Percentiles rank a stretch among this genome's conserved stretches.
Conservation (phyloP, 2,113 vertebrate species). For the Prunella himalayana region DNA sequence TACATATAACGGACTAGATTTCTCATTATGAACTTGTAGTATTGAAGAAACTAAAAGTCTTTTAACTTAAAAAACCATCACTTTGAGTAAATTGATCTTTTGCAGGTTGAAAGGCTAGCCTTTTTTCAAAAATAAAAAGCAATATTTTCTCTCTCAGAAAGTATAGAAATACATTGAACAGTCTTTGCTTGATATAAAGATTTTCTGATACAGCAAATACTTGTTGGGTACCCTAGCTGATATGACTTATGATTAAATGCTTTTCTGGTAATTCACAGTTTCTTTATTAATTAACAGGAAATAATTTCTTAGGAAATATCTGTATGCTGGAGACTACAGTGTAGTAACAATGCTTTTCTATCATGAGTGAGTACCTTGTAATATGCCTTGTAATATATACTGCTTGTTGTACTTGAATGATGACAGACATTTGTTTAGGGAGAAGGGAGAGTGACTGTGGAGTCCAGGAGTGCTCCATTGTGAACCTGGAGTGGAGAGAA, state of each 20-base stretch:
- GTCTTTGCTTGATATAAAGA: neutral
- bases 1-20: neutral
- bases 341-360: neutral
- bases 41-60: neutral
- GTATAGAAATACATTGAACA: neutral
- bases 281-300: neutral
- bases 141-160: neutral
- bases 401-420: neutral
- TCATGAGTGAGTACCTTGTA: no score
- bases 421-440: neutral
- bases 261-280: neutral
- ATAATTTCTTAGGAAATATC: neutral
- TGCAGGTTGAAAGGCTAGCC: neutral
- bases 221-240: neutral
- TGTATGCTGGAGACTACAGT: neutral
- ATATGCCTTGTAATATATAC: neutral
- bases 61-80: neutral
- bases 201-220: neutral
- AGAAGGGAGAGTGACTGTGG: neutral
- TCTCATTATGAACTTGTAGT: neutral
- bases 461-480: neutral
- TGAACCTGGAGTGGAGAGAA: neutral
- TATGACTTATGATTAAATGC: neutral
- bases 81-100: neutral
- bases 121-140: neutral